A percentile compares a stretch with the other conserved stretches of the same genome.
Conservation (phyloP, 2,888 invertebrate species). For the Drosophila formosana region DNA sequence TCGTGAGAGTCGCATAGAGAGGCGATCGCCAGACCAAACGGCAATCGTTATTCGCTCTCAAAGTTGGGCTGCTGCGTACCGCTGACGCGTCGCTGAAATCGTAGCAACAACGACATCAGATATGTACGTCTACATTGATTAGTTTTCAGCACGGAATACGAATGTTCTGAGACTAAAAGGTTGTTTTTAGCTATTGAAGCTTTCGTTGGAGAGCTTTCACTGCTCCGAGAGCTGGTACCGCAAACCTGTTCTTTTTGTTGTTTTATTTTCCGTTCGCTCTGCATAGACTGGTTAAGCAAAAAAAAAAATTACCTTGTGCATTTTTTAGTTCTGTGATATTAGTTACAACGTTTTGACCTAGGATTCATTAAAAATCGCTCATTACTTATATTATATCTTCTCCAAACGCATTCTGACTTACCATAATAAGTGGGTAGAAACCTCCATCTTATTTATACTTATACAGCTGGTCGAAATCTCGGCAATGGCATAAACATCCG, state of each 20-base stretch:
- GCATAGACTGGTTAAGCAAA: constrained; percentile 55
- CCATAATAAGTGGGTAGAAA: constrained; percentile 23
- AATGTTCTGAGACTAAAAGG: constrained; percentile 64
- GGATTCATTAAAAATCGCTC: constrained; percentile 63
- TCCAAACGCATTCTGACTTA: constrained; percentile 23
- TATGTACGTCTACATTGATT: constrained; percentile 20
- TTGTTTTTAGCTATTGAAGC: constrained; percentile 49
- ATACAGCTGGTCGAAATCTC: constrained; percentile 2
- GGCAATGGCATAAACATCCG: constrained; percentile 33
- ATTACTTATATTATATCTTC: constrained; percentile 46
- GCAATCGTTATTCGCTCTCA: constrained; percentile 32
- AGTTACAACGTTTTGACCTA: constrained; percentile 54
- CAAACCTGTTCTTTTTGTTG: constrained; percentile 69
- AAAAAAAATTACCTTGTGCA: constrained; percentile 36
- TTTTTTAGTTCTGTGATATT: constrained; percentile 38
- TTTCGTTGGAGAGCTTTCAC: constrained; percentile 61
- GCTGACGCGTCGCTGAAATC: neutral
- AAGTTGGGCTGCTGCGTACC: constrained; percentile 45
- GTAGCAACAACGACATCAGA: constrained; percentile 13
- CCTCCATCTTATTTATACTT: neutral
- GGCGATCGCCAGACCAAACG: constrained; percentile 25
- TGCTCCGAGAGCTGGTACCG: constrained; percentile 19
- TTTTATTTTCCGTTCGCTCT: constrained; percentile 24
- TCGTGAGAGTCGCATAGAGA: constrained; percentile 45
- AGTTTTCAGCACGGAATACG: constrained; percentile 27